Percentiles rank a stretch among this genome's conserved stretches.
These are phyloP conservation scores for Phanerotoma sp. DNA, from an alignment of 2,888 invertebrate species.

Conservation along the genomic window DNA sequence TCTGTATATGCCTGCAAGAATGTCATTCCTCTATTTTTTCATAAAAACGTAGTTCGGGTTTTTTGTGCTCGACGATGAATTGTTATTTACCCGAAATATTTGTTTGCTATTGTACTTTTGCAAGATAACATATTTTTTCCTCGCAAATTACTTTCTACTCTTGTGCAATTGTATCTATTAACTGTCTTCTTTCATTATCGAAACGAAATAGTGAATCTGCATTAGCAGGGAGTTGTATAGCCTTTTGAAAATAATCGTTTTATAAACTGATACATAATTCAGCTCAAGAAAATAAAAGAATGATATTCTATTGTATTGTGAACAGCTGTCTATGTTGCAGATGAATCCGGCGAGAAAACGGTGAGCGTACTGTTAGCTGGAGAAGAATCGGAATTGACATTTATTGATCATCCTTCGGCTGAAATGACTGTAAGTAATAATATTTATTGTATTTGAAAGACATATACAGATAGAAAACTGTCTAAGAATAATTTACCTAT, in stretches of 20 bases:
- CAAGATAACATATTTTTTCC: no score
- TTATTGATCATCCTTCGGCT: conserved; percentile 85
- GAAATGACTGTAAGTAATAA: conserved; percentile 84
- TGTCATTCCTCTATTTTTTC: no score
- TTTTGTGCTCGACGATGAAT: no score
- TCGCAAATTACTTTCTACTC: no score
- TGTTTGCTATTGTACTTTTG: no score
- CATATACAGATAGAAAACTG: no score
- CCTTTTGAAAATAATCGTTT: background rate
- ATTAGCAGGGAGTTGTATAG: background rate
- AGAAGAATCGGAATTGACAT: conserved; percentile 86
- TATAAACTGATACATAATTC: conserved; percentile 7
- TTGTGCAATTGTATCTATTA: no score
- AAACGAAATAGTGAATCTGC: no score
- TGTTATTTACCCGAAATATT: no score
- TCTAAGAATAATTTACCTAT: no score
- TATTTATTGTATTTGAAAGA: background rate
- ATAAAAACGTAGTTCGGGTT: no score
- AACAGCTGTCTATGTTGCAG: conserved; percentile 62
- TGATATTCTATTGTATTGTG: conserved; percentile 21
- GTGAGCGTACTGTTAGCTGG: conserved; percentile 88
- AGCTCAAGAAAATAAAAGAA: background rate
- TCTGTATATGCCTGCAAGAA: no score
- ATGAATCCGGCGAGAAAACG: conserved; percentile 88
- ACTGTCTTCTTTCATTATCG: background rate